Base-by-base conservation (phyloP, 2,113 vertebrate genomes). In the Takifugu flavidus region DNA sequence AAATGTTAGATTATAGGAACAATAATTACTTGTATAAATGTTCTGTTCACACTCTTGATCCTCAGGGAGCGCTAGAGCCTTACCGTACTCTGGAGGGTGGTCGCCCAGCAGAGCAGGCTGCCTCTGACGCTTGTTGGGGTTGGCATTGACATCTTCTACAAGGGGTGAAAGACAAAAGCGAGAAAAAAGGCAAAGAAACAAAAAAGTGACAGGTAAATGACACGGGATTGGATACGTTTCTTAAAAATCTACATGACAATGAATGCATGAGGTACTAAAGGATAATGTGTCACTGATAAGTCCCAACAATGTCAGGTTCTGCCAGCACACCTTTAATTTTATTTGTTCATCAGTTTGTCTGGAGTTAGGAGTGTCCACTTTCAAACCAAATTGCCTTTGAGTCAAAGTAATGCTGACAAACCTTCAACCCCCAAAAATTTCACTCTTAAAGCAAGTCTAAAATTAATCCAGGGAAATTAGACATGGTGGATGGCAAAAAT, bases 71-170 rank as follows among this genome's bases (percentile, higher is more conserved):
- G 4, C 13, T 46, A 58, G 45, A 59, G 45, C 2, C 92, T 90
- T 77, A 84, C 93, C 93, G 42, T 94, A 95, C 84, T 96, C 95
- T 42, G 94, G 91, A 6, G 94, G 94, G 71, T 95, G 95, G 71
- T 96, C 94, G 56, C 94, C 95, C 39, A 95, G 89, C 69, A 95
- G 90, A 46, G 95, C 94, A 42, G 94, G 95, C 87, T 95, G 94
- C 58, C 95, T 92, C 88, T 93, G 93, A 10, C 95, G 92, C 89
- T 96, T 96, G 89, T 94, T 96, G 31, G 94, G 93, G 66, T 95
- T 96, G 54, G 91, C 89, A 26, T 85, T 89, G 11, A 92, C 90
- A 56, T 96, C 95, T 26, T 92, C 92, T 92, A 56, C 13, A 25
- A 76, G 28, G 67, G 14, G 13, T 58, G 43, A 28, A 70, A 26